These are phyloP conservation scores for Smutsia temminckii DNA, from an alignment of 2,797 vertebrate species.

Conservation along the genomic window DNA sequence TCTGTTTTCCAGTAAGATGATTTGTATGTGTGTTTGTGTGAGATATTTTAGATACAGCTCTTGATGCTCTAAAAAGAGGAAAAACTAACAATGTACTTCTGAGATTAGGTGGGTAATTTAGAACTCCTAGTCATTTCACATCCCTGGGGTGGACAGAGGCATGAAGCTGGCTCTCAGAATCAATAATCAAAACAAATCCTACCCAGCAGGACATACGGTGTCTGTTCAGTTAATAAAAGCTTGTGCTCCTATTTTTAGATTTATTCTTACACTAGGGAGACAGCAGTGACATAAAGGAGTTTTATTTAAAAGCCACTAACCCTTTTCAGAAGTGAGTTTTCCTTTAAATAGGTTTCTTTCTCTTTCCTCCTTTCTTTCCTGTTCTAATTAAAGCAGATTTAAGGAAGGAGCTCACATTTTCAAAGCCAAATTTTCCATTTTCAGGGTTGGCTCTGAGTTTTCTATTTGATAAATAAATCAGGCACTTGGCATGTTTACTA, in stretches of 20 bases:
- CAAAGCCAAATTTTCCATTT: slow-evolving; percentile 29
- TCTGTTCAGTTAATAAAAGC: slow-evolving; percentile 61
- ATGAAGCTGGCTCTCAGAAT: slow-evolving; percentile 16
- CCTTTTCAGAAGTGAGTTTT: slow-evolving; percentile 10
- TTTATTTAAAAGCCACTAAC: slow-evolving; percentile 31
- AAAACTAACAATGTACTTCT: slow-evolving; percentile 8
- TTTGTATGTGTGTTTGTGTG: neutral
- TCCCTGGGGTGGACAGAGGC: neutral
- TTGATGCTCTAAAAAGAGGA: neutral
- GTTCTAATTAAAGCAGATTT: slow-evolving; percentile 55
- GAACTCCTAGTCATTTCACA: neutral
- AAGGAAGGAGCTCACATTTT: neutral
- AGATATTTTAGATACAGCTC: slow-evolving; percentile 41
- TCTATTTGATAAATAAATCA: slow-evolving; percentile 2
- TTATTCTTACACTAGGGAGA: slow-evolving; percentile 52
- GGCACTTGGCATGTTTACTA: neutral
- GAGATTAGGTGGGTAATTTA: slow-evolving; percentile 45
- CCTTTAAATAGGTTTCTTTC: neutral
- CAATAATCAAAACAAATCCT: slow-evolving; percentile 67
- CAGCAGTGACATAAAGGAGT: slow-evolving; percentile 35
- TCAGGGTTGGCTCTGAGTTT: neutral
- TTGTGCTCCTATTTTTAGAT: slow-evolving; percentile 60
- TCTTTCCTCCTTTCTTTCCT: neutral
- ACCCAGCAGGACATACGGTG: slow-evolving; percentile 7
- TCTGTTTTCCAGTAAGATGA: neutral